phyloP scores from a whole-genome alignment of 2,113 vertebrate species.

The Rostratula benghalensis region DNA sequence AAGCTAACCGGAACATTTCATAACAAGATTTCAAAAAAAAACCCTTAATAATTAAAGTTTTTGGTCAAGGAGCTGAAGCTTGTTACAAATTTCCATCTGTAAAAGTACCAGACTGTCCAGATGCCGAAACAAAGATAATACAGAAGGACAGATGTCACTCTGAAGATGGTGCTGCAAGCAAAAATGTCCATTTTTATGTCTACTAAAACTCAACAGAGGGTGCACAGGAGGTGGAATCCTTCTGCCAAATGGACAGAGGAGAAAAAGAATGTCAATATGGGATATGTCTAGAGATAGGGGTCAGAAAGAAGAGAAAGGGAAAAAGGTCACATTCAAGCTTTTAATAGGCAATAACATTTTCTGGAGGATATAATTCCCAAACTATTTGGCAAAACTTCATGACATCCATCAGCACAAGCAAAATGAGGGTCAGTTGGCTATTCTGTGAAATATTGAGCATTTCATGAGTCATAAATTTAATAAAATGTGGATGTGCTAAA shows the following conservation, averaged over 20 bases:
- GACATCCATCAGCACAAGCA: slow-evolving; percentile 53
- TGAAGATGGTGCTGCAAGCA: neutral
- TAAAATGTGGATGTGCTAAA: slow-evolving; percentile 68
- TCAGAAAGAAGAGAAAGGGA: slow-evolving; percentile 42
- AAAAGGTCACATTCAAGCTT: slow-evolving; percentile 52
- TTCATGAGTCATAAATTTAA: slow-evolving; percentile 66
- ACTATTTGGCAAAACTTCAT: slow-evolving; percentile 67
- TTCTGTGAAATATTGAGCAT: slow-evolving; percentile 62
- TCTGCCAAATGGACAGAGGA: slow-evolving; percentile 15
- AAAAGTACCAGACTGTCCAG: neutral
- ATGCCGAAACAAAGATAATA: neutral
- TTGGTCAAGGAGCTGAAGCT: neutral
- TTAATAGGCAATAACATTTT: slow-evolving; percentile 60
- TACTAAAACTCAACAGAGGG: neutral
- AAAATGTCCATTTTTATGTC: neutral
- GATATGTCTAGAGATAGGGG: slow-evolving; percentile 17
- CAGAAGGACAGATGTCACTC: neutral
- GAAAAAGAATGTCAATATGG: slow-evolving; percentile 15
- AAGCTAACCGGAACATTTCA: neutral
- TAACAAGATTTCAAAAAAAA: neutral
- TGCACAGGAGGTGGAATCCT: neutral
- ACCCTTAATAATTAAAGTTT: neutral
- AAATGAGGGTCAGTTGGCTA: slow-evolving; percentile 68
- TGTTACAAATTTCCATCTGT: neutral
- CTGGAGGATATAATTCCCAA: slow-evolving; percentile 63